A percentile compares a stretch with the other conserved stretches of the same genome.
Evolutionary conservation across 2,888 invertebrate genomes (phyloP).

Genomic region (Eristalis pertinax): DNA sequence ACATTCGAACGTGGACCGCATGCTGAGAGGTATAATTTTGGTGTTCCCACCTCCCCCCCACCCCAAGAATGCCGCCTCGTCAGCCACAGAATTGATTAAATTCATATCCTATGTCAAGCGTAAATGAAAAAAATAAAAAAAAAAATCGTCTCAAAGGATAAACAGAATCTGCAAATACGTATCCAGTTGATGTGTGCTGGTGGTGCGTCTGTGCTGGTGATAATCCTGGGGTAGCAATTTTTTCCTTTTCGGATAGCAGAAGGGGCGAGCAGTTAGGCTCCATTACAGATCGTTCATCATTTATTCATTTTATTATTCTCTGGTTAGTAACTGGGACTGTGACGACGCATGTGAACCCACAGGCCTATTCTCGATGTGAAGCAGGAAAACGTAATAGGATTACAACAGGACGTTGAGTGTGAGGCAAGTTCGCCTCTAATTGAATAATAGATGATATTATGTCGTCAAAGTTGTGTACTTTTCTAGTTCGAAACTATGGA

Average conservation of each 20-base stretch:
- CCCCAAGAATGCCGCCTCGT: slow-evolving; percentile 35
- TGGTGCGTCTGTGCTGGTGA: slow-evolving; percentile 11
- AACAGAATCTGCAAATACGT: slow-evolving; percentile 16
- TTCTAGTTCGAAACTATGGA: not conserved
- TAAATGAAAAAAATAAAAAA: slow-evolving; percentile 8
- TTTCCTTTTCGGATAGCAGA: not conserved
- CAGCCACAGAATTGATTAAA: slow-evolving; percentile 54
- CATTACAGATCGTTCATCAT: slow-evolving; percentile 39
- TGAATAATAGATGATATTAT: slow-evolving; percentile 42
- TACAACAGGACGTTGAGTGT: slow-evolving; percentile 14
- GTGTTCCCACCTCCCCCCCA: not conserved
- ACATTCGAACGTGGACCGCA: not conserved
- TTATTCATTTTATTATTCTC: slow-evolving; percentile 45
- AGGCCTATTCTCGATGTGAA: not conserved
- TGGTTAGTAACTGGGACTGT: not conserved
- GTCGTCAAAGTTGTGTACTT: slow-evolving; percentile 8
- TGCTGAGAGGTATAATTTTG: not conserved
- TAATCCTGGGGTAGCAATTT: slow-evolving; percentile 17
- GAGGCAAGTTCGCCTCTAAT: slow-evolving; percentile 39
- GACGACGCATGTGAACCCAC: not conserved
- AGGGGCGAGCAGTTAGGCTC: not conserved
- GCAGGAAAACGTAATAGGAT: slow-evolving; percentile 22
- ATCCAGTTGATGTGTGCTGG: not conserved
- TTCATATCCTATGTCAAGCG: slow-evolving; percentile 36
- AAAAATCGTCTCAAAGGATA: slow-evolving; percentile 15